A percentile compares a stretch with the other conserved stretches of the same genome.
Evolutionary conservation across 2,888 invertebrate genomes (phyloP).

Genomic region (Euzophera pinguis): DNA sequence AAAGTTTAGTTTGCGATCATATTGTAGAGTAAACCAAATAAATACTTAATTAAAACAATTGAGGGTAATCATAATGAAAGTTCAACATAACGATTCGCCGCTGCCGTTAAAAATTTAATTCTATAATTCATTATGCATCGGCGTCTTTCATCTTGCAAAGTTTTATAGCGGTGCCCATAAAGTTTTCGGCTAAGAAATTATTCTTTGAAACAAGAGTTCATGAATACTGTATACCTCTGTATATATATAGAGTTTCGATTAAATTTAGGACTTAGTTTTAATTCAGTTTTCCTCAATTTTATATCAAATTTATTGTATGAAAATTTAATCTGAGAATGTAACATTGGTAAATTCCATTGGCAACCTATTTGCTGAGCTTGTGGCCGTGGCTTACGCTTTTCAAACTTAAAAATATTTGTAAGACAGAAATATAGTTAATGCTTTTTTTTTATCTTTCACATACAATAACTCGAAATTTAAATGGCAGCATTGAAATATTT

Average conservation of each 20-base stretch:
- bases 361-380: neutral
- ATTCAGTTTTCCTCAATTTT: slow-evolving; percentile 8
- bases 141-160: slow-evolving; percentile 34
- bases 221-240: slow-evolving; percentile 38
- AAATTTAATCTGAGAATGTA: neutral
- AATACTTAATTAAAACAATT: neutral
- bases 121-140: slow-evolving; percentile 35
- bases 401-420: neutral
- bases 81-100: neutral
- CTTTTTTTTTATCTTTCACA: too few species aligned
- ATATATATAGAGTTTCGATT: slow-evolving; percentile 25
- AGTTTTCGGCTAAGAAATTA: slow-evolving; percentile 37
- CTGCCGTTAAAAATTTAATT: slow-evolving; percentile 22
- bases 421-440: neutral
- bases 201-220: slow-evolving; percentile 38
- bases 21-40: neutral
- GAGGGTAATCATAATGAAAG: neutral
- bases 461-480: too few species aligned
- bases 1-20: too few species aligned
- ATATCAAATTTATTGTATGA: neutral
- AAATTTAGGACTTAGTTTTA: slow-evolving; percentile 41
- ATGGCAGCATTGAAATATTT: too few species aligned
- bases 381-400: neutral
- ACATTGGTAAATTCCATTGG: neutral
- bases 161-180: slow-evolving; percentile 34